Evolutionary conservation across 2,797 vertebrate species (phyloP).

Genomic region (Crotalus adamanteus): DNA sequence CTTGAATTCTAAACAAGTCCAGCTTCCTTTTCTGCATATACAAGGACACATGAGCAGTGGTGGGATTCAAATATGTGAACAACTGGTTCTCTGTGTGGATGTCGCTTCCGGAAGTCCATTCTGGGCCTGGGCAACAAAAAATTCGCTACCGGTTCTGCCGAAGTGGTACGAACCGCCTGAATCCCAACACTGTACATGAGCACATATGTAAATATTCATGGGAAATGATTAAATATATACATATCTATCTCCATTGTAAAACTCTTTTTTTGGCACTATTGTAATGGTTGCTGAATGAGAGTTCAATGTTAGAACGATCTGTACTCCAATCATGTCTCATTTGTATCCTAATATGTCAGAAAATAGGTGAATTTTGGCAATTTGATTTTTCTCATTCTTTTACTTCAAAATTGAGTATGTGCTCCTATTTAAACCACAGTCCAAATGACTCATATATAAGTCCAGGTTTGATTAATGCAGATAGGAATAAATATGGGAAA

Average conservation of each 20-base stretch:
- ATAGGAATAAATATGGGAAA: not conserved
- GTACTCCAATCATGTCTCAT: not conserved
- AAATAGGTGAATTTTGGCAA: not conserved
- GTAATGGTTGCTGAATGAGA: not conserved
- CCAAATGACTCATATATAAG: not conserved
- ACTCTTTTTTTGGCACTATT: not conserved
- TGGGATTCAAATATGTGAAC: too few relatives aligned
- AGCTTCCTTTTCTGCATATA: not conserved
- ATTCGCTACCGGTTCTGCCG: too few relatives aligned
- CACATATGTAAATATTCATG: not conserved
- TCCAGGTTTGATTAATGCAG: not conserved
- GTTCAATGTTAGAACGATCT: not conserved
- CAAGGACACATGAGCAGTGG: not conserved
- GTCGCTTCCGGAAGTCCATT: too few relatives aligned
- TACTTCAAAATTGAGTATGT: constrained; percentile 23
- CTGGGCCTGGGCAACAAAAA: too few relatives aligned
- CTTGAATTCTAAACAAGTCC: not conserved
- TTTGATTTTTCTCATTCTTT: not conserved
- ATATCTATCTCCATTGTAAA: not conserved
- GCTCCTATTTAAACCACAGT: not conserved
- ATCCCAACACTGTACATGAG: too few relatives aligned
- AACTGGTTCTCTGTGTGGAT: too few relatives aligned
- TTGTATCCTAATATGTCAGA: not conserved
- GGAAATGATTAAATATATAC: not conserved
- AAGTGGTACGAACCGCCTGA: too few relatives aligned